Percentiles rank a stretch among this genome's conserved stretches.
Conservation (phyloP, 2,888 invertebrate genomes). For the Diabrotica balteata region DNA sequence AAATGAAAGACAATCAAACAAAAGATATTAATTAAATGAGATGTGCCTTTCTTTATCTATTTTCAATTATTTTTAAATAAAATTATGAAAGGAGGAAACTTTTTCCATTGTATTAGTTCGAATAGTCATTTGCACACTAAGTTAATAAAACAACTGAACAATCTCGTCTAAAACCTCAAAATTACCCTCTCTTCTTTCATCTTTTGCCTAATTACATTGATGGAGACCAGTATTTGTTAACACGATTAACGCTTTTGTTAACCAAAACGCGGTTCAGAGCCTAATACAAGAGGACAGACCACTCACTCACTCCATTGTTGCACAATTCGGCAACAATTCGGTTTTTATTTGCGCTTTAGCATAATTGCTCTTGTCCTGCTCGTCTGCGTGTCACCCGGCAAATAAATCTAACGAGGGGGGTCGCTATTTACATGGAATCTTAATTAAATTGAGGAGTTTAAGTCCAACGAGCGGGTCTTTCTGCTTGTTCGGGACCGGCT, state of each 20-base stretch:
- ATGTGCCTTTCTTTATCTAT: too few species aligned
- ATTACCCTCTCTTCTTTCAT: background rate
- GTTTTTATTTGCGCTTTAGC: constrained; percentile 36
- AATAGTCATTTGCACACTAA: background rate
- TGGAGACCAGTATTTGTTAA: constrained; percentile 37
- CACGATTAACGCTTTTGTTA: constrained; percentile 42
- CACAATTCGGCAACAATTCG: constrained; percentile 21
- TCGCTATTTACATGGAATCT: constrained; percentile 33
- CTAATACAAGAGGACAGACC: constrained; percentile 20
- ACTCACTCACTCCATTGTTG: constrained; percentile 32
- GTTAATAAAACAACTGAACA: constrained; percentile 8
- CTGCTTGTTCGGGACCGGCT: constrained; percentile 14
- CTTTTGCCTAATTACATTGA: constrained; percentile 27
- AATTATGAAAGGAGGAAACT: too few species aligned
- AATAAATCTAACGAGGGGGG: constrained; percentile 36
- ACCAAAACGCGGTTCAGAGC: constrained; percentile 32
- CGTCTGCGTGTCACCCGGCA: constrained; percentile 31
- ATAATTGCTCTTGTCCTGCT: constrained; percentile 33
- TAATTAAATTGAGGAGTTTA: constrained; percentile 32
- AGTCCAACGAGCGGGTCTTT: constrained; percentile 8
- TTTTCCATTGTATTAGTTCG: too few species aligned
- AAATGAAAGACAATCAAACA: too few species aligned
- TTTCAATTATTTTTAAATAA: too few species aligned
- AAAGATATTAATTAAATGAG: too few species aligned
- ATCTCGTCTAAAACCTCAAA: constrained; percentile 3